A percentile compares a stretch with the other conserved stretches of the same genome.
These are phyloP conservation scores for Sorex maritimensis DNA, from an alignment of 2,797 vertebrate genomes.

Conservation along the genomic window DNA sequence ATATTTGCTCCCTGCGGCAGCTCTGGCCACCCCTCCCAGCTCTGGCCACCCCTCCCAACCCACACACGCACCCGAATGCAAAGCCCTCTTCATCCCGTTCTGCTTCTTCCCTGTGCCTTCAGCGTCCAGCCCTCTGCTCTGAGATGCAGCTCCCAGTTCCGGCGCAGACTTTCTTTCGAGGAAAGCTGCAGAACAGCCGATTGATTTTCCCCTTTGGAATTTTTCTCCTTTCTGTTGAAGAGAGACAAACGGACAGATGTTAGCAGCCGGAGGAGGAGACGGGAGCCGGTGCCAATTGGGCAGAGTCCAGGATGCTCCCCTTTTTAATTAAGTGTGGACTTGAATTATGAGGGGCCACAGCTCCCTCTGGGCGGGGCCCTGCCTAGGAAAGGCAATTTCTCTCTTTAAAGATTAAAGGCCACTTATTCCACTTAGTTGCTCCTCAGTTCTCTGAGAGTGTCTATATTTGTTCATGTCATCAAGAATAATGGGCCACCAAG, in stretches of 20 bases:
- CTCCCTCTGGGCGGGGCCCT: conserved; percentile 64
- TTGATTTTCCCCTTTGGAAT: not conserved
- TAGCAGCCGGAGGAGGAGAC: conserved; percentile 48
- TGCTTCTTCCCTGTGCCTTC: not conserved
- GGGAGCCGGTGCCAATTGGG: conserved; percentile 77
- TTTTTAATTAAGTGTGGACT: conserved; percentile 83
- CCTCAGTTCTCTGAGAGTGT: conserved; percentile 47
- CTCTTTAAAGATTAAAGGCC: conserved; percentile 63
- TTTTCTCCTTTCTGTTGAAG: conserved; percentile 51
- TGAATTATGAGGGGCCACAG: conserved; percentile 78
- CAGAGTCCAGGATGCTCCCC: conserved; percentile 69
- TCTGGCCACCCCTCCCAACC: not conserved
- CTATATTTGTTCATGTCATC: conserved; percentile 81
- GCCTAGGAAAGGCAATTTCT: conserved; percentile 55
- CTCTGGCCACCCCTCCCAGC: not conserved
- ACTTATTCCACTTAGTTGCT: conserved; percentile 26
- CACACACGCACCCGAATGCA: not conserved
- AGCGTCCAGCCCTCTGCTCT: not conserved
- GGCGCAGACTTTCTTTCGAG: not conserved
- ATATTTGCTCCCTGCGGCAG: not conserved
- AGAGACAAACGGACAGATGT: conserved; percentile 70
- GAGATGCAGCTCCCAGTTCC: not conserved
- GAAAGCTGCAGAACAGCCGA: not conserved
- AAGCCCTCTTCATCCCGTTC: conserved; percentile 7
- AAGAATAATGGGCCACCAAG: conserved; percentile 11